These are phyloP conservation scores for Mormyrus iriodes DNA, from an alignment of 2,113 vertebrate species.

Conservation along the genomic window DNA sequence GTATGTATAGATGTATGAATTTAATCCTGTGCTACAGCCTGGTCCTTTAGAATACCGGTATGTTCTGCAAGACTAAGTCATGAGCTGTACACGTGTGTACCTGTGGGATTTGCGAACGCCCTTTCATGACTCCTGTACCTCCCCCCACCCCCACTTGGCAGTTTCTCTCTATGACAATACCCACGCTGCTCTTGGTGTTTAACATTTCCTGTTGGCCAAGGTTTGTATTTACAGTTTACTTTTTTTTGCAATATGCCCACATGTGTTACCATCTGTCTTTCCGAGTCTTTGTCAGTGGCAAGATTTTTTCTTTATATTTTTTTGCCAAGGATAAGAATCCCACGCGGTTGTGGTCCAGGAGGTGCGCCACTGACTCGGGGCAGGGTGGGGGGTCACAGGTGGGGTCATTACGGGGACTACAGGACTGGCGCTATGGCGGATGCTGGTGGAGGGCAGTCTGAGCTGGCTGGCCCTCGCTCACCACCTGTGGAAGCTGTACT, in stretches of 20 bases:
- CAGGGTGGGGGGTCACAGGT: background rate
- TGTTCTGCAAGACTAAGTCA: background rate
- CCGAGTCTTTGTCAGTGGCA: slow-evolving; percentile 30
- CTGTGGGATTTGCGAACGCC: slow-evolving; percentile 42
- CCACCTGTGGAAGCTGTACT: background rate
- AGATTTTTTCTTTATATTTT: slow-evolving; percentile 7
- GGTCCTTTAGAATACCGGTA: background rate
- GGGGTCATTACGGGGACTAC: background rate
- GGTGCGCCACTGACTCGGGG: background rate
- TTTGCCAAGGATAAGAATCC: background rate
- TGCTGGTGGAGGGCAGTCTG: background rate
- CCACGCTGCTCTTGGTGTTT: slow-evolving; percentile 14
- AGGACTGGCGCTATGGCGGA: background rate
- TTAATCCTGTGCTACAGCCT: background rate
- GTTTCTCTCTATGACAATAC: slow-evolving; percentile 6
- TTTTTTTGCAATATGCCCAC: slow-evolving; percentile 54
- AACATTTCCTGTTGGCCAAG: slow-evolving; percentile 16
- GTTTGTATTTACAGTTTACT: slow-evolving; percentile 34
- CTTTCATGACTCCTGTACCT: background rate
- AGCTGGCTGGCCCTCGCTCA: no score
- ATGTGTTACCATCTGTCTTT: slow-evolving; percentile 63
- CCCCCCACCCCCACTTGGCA: background rate
- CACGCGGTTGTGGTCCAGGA: background rate
- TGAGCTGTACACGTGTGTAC: slow-evolving; percentile 24
- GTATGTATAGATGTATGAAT: background rate